Evolutionary conservation across 2,113 vertebrate genomes (phyloP).

Genomic region (Tiliqua scincoides): DNA sequence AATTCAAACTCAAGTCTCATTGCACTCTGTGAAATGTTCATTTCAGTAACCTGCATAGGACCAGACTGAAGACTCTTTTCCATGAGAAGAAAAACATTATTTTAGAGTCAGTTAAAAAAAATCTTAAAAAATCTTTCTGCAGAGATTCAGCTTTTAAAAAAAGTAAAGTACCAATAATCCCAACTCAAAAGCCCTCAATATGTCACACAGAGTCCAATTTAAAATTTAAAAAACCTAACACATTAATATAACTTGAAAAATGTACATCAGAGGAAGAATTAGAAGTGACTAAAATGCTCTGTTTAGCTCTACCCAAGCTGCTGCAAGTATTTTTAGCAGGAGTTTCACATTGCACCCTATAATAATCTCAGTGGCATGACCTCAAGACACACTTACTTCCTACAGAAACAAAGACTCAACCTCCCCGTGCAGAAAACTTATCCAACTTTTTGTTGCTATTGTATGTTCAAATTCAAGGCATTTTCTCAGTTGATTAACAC

Average conservation of each 20-base stretch:
- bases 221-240: conserved; percentile 13
- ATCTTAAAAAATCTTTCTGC: conserved; percentile 1
- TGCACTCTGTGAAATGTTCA: not conserved
- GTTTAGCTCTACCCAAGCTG: conserved; percentile 48
- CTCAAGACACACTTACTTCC: not conserved
- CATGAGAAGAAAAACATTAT: not conserved
- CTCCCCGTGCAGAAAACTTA: not conserved
- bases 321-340: conserved; percentile 56
- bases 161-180: conserved; percentile 55
- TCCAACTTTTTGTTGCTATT: not conserved
- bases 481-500: not conserved
- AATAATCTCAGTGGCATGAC: conserved; percentile 26
- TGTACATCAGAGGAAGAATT: not conserved
- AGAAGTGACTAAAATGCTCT: conserved; percentile 22
- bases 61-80: conserved; percentile 36
- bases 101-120: no score
- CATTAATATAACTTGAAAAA: conserved; percentile 27
- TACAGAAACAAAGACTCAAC: not conserved
- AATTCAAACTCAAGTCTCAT: not conserved
- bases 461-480: not conserved
- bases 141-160: conserved; percentile 48
- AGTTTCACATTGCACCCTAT: conserved; percentile 33
- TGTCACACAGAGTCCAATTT: conserved; percentile 51
- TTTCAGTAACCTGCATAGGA: conserved; percentile 39
- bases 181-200: conserved; percentile 38